These are phyloP conservation scores for Xestia xanthographa DNA, from an alignment of 2,888 invertebrate genomes.

Conservation along the genomic window DNA sequence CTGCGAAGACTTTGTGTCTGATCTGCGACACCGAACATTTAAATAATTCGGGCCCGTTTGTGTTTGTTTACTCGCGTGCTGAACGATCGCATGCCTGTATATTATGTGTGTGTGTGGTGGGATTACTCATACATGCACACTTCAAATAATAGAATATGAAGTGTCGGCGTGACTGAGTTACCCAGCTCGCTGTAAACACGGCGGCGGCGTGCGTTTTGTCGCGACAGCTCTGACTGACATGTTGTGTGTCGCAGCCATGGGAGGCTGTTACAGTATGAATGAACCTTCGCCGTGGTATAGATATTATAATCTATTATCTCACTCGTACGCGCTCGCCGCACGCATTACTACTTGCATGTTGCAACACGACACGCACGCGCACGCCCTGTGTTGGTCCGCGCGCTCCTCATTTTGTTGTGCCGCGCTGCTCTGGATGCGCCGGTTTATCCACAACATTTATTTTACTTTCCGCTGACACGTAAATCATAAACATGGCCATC, in stretches of 20 bases:
- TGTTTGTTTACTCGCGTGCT: constrained; percentile 50
- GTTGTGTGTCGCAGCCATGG: not conserved
- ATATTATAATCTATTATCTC: not conserved
- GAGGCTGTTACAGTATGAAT: not conserved
- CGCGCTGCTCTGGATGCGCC: not conserved
- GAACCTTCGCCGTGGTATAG: not conserved
- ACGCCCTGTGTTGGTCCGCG: not conserved
- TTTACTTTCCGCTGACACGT: no score
- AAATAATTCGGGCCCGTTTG: constrained; percentile 57
- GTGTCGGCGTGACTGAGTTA: no score
- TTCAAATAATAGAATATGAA: not conserved
- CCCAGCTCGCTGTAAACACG: no score
- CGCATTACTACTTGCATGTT: not conserved
- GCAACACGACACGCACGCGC: no score
- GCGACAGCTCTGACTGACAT: no score
- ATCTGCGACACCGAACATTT: constrained; percentile 57
- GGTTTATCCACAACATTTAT: not conserved
- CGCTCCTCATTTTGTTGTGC: not conserved
- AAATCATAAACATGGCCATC: no score
- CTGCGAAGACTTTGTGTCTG: constrained; percentile 58
- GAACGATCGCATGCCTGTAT: not conserved
- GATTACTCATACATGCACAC: constrained; percentile 3
- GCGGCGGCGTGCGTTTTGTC: no score
- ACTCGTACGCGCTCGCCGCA: not conserved
- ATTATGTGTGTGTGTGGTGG: not conserved